Conservation (phyloP, 2,797 vertebrate species). For the Miichthys miiuy region DNA sequence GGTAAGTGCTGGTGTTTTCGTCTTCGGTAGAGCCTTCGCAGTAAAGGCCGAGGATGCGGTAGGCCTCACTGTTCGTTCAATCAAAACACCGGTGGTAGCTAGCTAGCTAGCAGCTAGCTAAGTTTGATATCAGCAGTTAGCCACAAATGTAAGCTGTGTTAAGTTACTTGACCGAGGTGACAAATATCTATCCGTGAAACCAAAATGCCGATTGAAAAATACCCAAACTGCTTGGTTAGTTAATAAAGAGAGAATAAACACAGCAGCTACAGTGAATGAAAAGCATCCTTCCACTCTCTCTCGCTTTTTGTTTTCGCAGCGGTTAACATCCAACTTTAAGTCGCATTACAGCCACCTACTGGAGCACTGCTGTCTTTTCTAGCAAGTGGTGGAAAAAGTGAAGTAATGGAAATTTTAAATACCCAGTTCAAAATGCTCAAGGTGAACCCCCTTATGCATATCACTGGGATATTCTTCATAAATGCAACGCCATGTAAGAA, state of each 20-base stretch:
- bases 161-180: neutral
- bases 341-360: constrained; percentile 43
- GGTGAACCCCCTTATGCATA: neutral
- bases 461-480: neutral
- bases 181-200: neutral
- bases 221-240: rapidly evolving
- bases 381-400: neutral
- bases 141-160: neutral
- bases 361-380: neutral
- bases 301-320: no score
- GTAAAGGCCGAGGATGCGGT: constrained; percentile 22
- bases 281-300: constrained; percentile 3
- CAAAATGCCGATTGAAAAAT: rapidly evolving
- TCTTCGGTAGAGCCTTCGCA: neutral
- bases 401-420: neutral
- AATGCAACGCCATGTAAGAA: neutral
- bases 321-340: neutral
- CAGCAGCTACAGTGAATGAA: neutral
- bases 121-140: neutral
- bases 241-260: rapidly evolving
- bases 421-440: no score
- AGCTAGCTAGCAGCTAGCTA: constrained; percentile 15
- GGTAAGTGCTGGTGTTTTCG: neutral
- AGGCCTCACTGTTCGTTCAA: neutral
- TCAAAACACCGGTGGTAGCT: constrained; percentile 11